These are phyloP conservation scores for Orchestes rusci DNA, from an alignment of 2,888 invertebrate genomes.

Conservation along the genomic window DNA sequence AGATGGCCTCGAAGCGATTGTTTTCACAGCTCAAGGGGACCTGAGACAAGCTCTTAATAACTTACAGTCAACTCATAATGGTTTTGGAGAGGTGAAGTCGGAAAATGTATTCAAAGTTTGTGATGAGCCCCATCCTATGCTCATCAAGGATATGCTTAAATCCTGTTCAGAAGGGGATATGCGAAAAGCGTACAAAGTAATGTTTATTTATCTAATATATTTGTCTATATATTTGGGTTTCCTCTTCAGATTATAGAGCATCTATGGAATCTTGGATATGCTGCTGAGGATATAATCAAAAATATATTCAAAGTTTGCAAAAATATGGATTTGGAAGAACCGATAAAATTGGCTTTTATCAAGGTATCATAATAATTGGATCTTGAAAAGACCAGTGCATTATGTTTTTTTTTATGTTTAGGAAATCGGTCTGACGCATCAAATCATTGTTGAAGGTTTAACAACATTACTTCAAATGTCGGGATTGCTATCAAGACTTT, in stretches of 20 bases:
- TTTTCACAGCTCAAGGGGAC: conserved; percentile 98
- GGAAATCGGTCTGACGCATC: conserved; percentile 88
- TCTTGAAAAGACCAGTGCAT: conserved; percentile 3
- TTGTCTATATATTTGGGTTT: background rate
- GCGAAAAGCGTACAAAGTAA: conserved; percentile 72
- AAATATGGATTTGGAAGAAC: conserved; percentile 73
- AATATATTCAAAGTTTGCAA: conserved; percentile 94
- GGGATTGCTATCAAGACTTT: conserved; percentile 78
- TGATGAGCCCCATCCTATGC: conserved; percentile 95
- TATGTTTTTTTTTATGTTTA: conserved; percentile 33
- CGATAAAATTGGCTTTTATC: conserved; percentile 64
- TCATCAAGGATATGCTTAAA: conserved; percentile 86
- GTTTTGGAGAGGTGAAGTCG: conserved; percentile 83
- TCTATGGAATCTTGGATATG: conserved; percentile 90
- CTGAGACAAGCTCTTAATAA: conserved; percentile 97
- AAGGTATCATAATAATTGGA: conserved; percentile 46
- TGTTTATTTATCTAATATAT: no score
- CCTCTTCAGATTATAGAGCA: conserved; percentile 65
- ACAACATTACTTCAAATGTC: conserved; percentile 84
- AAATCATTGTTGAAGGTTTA: conserved; percentile 85
- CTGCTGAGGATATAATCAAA: conserved; percentile 92
- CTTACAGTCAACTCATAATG: conserved; percentile 89
- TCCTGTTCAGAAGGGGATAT: conserved; percentile 75
- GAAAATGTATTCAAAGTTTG: conserved; percentile 98
- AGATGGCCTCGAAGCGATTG: conserved; percentile 91